Evolutionary conservation across 2,888 invertebrate species (phyloP).

Genomic region (Leucoma salicis): DNA sequence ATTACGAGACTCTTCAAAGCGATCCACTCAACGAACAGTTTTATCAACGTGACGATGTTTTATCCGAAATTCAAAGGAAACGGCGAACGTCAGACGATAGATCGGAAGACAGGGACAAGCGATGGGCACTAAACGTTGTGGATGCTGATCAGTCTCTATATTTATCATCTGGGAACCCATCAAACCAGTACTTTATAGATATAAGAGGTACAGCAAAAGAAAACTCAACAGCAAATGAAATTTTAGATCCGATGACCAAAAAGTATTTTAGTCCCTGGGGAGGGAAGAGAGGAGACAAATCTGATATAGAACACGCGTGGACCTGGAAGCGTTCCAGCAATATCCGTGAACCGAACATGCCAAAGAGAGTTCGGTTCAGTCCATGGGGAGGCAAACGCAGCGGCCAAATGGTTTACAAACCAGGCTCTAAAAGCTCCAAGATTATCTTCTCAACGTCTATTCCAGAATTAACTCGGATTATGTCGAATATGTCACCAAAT

Average conservation of each 20-base stretch:
- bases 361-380: conserved; percentile 72
- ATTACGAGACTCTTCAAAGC: conserved; percentile 20
- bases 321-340: conserved; percentile 62
- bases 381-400: conserved; percentile 76
- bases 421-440: conserved; percentile 56
- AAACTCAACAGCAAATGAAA: conserved; percentile 36
- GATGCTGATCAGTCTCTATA: conserved; percentile 53
- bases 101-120: conserved; percentile 32
- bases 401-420: conserved; percentile 66
- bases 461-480: conserved; percentile 61
- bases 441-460: conserved; percentile 61
- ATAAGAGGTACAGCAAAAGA: conserved; percentile 33
- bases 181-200: conserved; percentile 36
- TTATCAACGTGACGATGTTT: conserved; percentile 27
- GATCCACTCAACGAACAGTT: conserved; percentile 15
- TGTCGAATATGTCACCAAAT: conserved; percentile 57
- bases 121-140: conserved; percentile 51
- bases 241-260: conserved; percentile 44
- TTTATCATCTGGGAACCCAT: conserved; percentile 38
- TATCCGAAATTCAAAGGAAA: conserved; percentile 29
- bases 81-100: conserved; percentile 40
- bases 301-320: conserved; percentile 57
- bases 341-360: conserved; percentile 70
- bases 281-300: conserved; percentile 56
- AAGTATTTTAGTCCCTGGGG: conserved; percentile 75